Percentiles rank a stretch among this genome's conserved stretches.
Conservation (phyloP, 2,113 vertebrate species). For the Platichthys stellatus region DNA sequence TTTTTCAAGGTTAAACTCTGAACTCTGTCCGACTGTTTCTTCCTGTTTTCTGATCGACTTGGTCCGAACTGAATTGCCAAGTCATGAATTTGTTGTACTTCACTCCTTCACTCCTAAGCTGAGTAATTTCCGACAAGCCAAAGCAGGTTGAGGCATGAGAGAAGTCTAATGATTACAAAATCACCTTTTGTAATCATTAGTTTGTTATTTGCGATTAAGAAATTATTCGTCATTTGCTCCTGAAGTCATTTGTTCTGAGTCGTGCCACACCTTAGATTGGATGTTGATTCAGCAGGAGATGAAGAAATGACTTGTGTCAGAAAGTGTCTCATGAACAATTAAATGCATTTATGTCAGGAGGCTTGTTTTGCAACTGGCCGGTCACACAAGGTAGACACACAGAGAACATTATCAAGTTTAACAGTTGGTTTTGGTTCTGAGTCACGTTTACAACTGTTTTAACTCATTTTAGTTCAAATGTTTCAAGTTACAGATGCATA, state of each 20-base stretch:
- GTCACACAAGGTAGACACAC: background rate
- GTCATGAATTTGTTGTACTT: background rate
- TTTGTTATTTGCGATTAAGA: constrained; percentile 33
- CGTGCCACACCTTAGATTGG: constrained; percentile 20
- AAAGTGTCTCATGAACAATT: background rate
- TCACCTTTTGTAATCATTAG: background rate
- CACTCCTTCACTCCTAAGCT: background rate
- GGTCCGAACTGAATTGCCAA: too few relatives aligned
- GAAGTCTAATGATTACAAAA: too few relatives aligned
- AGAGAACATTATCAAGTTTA: background rate
- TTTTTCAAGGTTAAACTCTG: too few relatives aligned
- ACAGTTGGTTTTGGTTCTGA: too few relatives aligned
- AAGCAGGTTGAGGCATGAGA: constrained; percentile 27
- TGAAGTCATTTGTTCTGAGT: constrained; percentile 14
- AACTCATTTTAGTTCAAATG: background rate
- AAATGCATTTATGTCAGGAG: background rate
- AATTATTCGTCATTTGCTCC: background rate
- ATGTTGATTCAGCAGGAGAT: constrained; percentile 19
- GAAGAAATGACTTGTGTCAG: background rate
- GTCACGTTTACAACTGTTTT: too few relatives aligned
- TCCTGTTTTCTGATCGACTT: too few relatives aligned
- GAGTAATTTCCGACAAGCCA: background rate
- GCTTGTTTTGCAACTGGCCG: background rate
- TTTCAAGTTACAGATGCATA: background rate
- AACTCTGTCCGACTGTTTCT: too few relatives aligned